Base-by-base conservation (phyloP, 1,140 invertebrate species). In the Sycobia sp. region DNA sequence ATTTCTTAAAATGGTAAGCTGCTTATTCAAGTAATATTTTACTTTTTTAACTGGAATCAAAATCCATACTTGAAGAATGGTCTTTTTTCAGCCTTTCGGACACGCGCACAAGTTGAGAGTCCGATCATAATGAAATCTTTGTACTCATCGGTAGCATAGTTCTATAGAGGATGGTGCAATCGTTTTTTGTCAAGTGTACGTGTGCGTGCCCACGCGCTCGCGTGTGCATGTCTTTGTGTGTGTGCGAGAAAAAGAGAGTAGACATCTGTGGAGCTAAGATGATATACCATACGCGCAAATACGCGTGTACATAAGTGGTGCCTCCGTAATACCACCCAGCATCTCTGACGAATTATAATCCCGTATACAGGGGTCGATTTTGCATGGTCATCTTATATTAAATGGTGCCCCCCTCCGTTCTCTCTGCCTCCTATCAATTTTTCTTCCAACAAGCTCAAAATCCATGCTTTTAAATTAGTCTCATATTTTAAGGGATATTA, bases 301-400 rank as follows among this genome's bases (percentile, higher is more conserved):
- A 18, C n/a, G 46, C 51, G 39, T 47, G 60, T 55, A 43, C 47
- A 55, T 55, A 55, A 61, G 59, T 54, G 36, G n/a, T n/a, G n/a
- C n/a, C n/a, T n/a, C 23, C 39, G 36, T 27, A 16, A 34, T 53
- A 14, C 16, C 58, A 61, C 58, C 49, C 25, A 51, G 38, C 4
- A 47, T 47, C 54, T 47, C 39, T 41, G 32, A 62, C 32, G 43
- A 44, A 61, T 61, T 61, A 62, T 62, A 55, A 62, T 55, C 41
- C n/a, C 60, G 18, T 47, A 47, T 41, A 32, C 60, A n/a, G n/a
- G n/a, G n/a, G 29, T 62, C 51, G 23, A 62, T 62, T 29, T 39
- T 11, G 51, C 51, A 39, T 54, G 39, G 49, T 62, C 59, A 62
- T 62, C 41, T 44, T 16, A 20, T n/a, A 44, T 54, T 50, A 54